These are phyloP conservation scores for Aurelia aurita complex sp. Pacific DNA, from an alignment of 30 jellyfish, hydroid and myxozoan genomes.

Conservation along the genomic window DNA sequence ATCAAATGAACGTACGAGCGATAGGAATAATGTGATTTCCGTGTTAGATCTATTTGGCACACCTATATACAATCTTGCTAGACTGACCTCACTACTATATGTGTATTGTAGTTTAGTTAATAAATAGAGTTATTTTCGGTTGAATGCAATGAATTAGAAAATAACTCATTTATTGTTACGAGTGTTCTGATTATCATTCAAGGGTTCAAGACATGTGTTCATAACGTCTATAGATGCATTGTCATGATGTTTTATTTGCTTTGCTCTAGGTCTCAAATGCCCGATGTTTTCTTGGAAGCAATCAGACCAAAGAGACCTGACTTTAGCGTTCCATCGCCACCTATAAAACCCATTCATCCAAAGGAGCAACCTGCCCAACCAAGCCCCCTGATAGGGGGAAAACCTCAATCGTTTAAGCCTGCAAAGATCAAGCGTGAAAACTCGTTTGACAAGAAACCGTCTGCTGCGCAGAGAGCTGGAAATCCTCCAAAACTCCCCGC, in stretches of 20 bases:
- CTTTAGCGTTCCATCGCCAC: constrained; percentile 40
- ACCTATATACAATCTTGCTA: no score
- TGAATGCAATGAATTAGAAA: no score
- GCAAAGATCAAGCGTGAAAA: constrained; percentile 72
- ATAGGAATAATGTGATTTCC: no score
- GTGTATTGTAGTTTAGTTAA: no score
- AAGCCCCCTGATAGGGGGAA: constrained; percentile 63
- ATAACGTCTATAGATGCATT: no score
- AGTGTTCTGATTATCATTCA: no score
- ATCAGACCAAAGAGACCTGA: constrained; percentile 68
- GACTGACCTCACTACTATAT: no score
- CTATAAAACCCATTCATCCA: constrained; percentile 7
- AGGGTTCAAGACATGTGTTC: no score
- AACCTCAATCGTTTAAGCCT: constrained; percentile 44
- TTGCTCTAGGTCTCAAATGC: constrained; percentile 82
- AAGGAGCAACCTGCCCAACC: constrained; percentile 36
- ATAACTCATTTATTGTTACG: no score
- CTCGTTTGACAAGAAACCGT: constrained; percentile 53
- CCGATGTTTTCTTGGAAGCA: constrained; percentile 82
- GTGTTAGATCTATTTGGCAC: no score
- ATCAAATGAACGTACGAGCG: no score
- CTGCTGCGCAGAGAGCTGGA: constrained; percentile 26
- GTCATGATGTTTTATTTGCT: not conserved
- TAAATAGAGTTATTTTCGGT: no score
- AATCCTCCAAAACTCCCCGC: constrained; percentile 57